Percentiles rank a stretch among this genome's conserved stretches.
Evolutionary conservation across 1,140 invertebrate species (phyloP).

Genomic region (Ceratitis capitata): DNA sequence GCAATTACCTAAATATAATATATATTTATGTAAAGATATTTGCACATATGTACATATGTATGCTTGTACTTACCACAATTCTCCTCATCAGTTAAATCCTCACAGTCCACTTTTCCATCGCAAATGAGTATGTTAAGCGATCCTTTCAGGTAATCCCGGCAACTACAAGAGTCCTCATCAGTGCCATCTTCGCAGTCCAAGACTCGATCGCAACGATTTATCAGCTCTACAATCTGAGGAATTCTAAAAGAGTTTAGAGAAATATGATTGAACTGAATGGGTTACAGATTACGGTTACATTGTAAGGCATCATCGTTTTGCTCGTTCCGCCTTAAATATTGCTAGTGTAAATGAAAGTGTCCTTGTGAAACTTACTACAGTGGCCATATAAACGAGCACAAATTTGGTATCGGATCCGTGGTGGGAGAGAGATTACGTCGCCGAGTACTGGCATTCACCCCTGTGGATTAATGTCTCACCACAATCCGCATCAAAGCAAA

Average conservation of each 20-base stretch:
- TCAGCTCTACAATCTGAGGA: constrained; percentile 70
- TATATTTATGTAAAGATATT: neutral
- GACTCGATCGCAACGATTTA: constrained; percentile 74
- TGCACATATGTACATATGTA: neutral
- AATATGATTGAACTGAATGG: too few relatives aligned
- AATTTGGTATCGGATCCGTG: too few relatives aligned
- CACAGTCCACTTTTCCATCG: constrained; percentile 81
- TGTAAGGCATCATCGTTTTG: too few relatives aligned
- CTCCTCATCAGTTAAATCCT: constrained; percentile 78
- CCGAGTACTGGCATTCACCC: too few relatives aligned
- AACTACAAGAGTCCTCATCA: constrained; percentile 80
- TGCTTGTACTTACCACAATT: constrained; percentile 70
- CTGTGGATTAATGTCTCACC: too few relatives aligned
- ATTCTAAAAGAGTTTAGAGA: constrained; percentile 73
- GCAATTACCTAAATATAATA: constrained; percentile 48
- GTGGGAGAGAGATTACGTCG: too few relatives aligned
- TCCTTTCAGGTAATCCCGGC: constrained; percentile 73
- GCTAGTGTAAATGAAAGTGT: too few relatives aligned
- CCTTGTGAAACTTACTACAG: too few relatives aligned
- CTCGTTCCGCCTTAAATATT: too few relatives aligned
- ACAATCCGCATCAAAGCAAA: too few relatives aligned
- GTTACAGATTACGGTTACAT: too few relatives aligned
- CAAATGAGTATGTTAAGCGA: constrained; percentile 69
- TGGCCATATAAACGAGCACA: too few relatives aligned
- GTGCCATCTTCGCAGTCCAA: constrained; percentile 83